phyloP scores from a whole-genome alignment of 2,113 vertebrate genomes.

The Amphiprion percula region DNA sequence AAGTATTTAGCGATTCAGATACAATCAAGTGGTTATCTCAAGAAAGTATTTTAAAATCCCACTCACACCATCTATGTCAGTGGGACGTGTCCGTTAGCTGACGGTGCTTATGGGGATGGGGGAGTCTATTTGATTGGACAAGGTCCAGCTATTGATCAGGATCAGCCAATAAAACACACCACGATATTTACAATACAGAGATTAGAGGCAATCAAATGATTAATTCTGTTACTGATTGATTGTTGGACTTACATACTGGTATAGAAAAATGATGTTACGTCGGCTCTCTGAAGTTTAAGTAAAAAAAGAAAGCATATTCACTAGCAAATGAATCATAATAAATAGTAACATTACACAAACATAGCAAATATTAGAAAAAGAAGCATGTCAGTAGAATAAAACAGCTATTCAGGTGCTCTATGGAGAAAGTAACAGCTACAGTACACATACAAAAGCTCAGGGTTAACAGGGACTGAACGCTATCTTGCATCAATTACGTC shows the following conservation, averaged over 20 bases:
- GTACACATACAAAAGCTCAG: constrained; percentile 63
- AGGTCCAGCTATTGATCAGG: constrained; percentile 71
- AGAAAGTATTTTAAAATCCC: constrained; percentile 52
- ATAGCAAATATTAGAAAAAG: constrained; percentile 72
- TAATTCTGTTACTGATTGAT: constrained; percentile 59
- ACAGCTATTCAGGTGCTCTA: constrained; percentile 61
- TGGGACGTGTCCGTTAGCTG: constrained; percentile 46
- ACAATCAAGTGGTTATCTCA: constrained; percentile 70
- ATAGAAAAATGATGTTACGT: constrained; percentile 68
- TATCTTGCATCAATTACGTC: constrained; percentile 68
- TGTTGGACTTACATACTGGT: constrained; percentile 55
- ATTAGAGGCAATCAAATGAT: constrained; percentile 71
- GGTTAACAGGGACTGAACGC: constrained; percentile 49
- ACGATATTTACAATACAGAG: constrained; percentile 79
- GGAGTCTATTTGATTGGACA: constrained; percentile 64
- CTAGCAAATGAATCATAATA: constrained; percentile 79
- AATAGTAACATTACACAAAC: constrained; percentile 78
- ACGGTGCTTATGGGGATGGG: constrained; percentile 39
- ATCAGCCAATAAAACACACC: constrained; percentile 75
- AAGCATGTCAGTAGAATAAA: constrained; percentile 71
- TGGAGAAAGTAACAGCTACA: constrained; percentile 66
- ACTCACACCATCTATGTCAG: constrained; percentile 43
- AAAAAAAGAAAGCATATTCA: constrained; percentile 65
- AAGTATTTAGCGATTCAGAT: constrained; percentile 62
- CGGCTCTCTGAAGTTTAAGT: constrained; percentile 57